Conservation (phyloP, 2,113 vertebrate species). For the Anoura caudifer region DNA sequence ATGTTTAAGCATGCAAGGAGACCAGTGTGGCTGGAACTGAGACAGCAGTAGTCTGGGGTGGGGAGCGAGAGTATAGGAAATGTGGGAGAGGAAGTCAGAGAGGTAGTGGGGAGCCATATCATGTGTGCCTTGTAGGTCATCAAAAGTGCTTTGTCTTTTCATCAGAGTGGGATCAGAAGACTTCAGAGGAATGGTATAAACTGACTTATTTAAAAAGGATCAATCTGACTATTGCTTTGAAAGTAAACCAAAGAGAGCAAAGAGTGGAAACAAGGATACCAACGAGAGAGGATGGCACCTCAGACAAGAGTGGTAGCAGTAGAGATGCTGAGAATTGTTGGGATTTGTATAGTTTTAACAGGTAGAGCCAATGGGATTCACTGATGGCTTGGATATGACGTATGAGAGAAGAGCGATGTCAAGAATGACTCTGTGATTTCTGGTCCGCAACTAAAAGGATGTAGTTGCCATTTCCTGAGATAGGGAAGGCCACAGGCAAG, state of each 20-base stretch:
- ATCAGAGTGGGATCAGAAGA: background rate
- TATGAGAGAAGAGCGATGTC: background rate
- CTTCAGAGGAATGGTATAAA: background rate
- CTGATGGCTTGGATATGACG: background rate
- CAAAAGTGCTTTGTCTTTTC: background rate
- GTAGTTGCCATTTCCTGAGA: background rate
- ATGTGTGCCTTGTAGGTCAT: background rate
- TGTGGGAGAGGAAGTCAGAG: background rate
- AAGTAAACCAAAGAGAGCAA: background rate
- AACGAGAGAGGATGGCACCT: background rate
- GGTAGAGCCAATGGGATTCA: background rate
- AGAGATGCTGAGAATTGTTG: background rate
- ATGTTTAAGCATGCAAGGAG: background rate
- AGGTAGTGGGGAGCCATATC: background rate
- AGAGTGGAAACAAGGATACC: background rate
- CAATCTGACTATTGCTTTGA: background rate
- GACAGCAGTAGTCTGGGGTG: background rate
- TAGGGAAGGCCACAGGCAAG: background rate
- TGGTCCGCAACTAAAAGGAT: background rate
- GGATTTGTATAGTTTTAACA: background rate
- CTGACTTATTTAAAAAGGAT: background rate
- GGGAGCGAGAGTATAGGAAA: background rate
- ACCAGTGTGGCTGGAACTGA: background rate
- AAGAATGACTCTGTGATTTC: background rate
- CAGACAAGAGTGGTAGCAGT: background rate